Percentiles rank a stretch among this genome's conserved stretches.
These are phyloP conservation scores for Crematogaster levior DNA, from an alignment of 2,888 invertebrate genomes.

Conservation along the genomic window DNA sequence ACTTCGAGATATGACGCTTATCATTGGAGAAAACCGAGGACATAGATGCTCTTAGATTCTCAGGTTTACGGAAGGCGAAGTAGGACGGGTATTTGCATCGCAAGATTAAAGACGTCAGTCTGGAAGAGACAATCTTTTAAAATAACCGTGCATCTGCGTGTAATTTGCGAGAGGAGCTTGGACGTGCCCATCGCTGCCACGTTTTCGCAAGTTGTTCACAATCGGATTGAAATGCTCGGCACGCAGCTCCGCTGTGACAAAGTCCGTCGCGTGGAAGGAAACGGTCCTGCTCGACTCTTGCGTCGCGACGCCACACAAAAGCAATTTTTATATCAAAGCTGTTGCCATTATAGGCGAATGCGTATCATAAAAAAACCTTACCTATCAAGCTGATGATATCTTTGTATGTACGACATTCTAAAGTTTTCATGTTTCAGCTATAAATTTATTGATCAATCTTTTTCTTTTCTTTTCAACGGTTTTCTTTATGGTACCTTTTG, in stretches of 20 bases:
- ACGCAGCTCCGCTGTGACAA: slow-evolving; percentile 40
- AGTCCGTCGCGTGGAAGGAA: slow-evolving; percentile 53
- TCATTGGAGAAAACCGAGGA: slow-evolving; percentile 15
- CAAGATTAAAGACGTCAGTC: slow-evolving; percentile 74
- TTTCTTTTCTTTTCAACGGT: neutral
- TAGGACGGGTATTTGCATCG: slow-evolving; percentile 61
- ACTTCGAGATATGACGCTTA: neutral
- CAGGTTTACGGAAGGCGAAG: neutral
- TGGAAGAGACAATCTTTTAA: slow-evolving; percentile 76
- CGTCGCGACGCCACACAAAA: slow-evolving; percentile 28
- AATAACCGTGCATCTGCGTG: slow-evolving; percentile 71
- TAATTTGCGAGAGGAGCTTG: slow-evolving; percentile 68
- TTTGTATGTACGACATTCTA: neutral
- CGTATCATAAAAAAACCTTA: neutral
- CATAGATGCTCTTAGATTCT: slow-evolving; percentile 1
- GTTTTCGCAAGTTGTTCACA: slow-evolving; percentile 42
- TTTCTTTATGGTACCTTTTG: neutral
- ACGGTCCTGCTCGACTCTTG: neutral
- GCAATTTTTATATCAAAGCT: slow-evolving; percentile 52
- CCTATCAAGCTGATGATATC: slow-evolving; percentile 1
- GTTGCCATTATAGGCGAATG: slow-evolving; percentile 1
- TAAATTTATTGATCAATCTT: neutral
- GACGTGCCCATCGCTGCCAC: slow-evolving; percentile 30
- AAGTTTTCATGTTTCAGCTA: neutral
- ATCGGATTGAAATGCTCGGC: slow-evolving; percentile 60